These are phyloP conservation scores for Zeuzera pyrina DNA, from an alignment of 2,888 invertebrate species.

Conservation along the genomic window DNA sequence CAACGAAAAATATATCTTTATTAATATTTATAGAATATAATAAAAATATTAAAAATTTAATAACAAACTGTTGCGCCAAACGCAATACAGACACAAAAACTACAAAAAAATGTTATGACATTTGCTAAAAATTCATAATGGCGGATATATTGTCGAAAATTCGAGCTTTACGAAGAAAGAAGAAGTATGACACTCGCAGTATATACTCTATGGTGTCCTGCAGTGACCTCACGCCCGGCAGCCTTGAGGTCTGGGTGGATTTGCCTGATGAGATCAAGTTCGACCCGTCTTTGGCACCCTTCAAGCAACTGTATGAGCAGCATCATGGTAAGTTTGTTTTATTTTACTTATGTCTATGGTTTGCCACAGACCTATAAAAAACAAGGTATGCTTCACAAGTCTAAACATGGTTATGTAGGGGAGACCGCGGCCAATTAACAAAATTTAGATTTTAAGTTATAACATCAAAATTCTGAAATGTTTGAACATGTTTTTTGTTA, in stretches of 20 bases:
- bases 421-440: too few relatives aligned
- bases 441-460: too few relatives aligned
- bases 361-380: too few relatives aligned
- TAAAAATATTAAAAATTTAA: too few relatives aligned
- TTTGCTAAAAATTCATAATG: constrained; percentile 25
- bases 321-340: constrained; percentile 48
- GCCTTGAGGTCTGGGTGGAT: constrained; percentile 76
- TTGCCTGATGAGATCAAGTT: constrained; percentile 77
- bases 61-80: too few relatives aligned
- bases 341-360: too few relatives aligned
- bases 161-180: constrained; percentile 15
- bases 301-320: constrained; percentile 70
- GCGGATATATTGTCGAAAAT: constrained; percentile 25
- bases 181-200: constrained; percentile 28
- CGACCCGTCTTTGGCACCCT: constrained; percentile 77
- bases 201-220: constrained; percentile 62
- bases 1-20: too few relatives aligned
- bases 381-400: too few relatives aligned
- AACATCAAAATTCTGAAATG: too few relatives aligned
- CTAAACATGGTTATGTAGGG: too few relatives aligned
- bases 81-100: not conserved
- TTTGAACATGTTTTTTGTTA: too few relatives aligned
- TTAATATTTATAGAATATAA: too few relatives aligned
- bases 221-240: constrained; percentile 74
- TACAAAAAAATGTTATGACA: constrained; percentile 15